These are phyloP conservation scores for Hemibagrus guttatus DNA, from an alignment of 2,797 vertebrate genomes.

Conservation along the genomic window DNA sequence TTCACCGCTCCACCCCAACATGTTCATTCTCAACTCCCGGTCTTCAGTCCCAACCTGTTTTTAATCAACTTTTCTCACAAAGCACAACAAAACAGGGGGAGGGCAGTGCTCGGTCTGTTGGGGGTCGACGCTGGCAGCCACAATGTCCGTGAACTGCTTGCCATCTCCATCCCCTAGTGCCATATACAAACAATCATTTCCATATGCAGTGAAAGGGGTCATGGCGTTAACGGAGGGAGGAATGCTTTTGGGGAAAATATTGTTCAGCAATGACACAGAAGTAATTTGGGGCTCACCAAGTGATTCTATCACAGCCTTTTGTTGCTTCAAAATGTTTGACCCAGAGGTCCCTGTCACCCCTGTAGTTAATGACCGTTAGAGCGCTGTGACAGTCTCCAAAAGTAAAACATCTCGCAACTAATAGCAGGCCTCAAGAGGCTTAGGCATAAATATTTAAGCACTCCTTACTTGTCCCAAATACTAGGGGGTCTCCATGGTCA, in stretches of 20 bases:
- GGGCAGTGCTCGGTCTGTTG: slow-evolving; percentile 63
- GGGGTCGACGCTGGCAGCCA: slow-evolving; percentile 69
- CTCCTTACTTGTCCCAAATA: slow-evolving; percentile 77
- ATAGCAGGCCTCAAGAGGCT: slow-evolving; percentile 82
- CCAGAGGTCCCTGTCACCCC: slow-evolving; percentile 81
- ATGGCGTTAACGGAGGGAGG: slow-evolving; percentile 78
- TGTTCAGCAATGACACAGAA: slow-evolving; percentile 87
- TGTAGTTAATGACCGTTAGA: slow-evolving; percentile 79
- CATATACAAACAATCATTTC: slow-evolving; percentile 81
- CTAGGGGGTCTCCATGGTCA: slow-evolving; percentile 82
- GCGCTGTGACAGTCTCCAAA: slow-evolving; percentile 81
- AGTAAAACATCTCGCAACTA: slow-evolving; percentile 85
- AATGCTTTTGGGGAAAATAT: slow-evolving; percentile 82
- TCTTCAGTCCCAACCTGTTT: slow-evolving; percentile 82
- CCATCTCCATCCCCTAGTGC: slow-evolving; percentile 77
- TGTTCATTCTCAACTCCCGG: slow-evolving; percentile 75
- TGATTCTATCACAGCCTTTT: slow-evolving; percentile 81
- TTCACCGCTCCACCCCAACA: slow-evolving; percentile 77
- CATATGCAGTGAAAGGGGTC: slow-evolving; percentile 76
- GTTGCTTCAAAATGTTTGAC: slow-evolving; percentile 85
- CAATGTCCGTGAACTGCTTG: slow-evolving; percentile 80
- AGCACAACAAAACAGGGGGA: slow-evolving; percentile 81
- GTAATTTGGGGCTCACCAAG: slow-evolving; percentile 84
- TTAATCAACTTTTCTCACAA: slow-evolving; percentile 80
- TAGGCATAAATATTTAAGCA: slow-evolving; percentile 85